Evolutionary conservation across 2,797 vertebrate species (phyloP), one percentile per base, ranked within the genome.

Genomic region (Onychomys leucogaster): DNA sequence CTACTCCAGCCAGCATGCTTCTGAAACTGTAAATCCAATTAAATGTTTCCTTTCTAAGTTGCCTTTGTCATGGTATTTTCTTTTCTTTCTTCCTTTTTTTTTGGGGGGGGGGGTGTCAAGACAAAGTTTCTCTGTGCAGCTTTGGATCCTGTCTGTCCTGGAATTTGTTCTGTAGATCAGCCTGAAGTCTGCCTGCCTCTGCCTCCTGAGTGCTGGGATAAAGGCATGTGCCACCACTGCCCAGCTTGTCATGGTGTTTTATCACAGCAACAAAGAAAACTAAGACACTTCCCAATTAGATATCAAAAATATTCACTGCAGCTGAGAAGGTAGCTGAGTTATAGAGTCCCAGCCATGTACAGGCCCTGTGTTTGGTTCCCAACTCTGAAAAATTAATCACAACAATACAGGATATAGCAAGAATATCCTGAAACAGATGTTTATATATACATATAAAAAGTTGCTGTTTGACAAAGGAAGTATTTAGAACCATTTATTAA

Each of bases 401-500:
- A 7, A 85, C 11, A 49, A 65, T 85, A 67, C 11, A 29, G 83
- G 59, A 27, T 46, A 32, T 61, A 73, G n/a, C 43, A 85, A 86
- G 29, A 78, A 69, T 34, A 90, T 83, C 29, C 37, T 82, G 46
- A 55, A 77, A 78, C 25, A 81, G 37, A 73, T 34, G 43, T 43
- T 46, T 67, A 41, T 21, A 63, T 52, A 41, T 37, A 29, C 46
- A 77, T 77, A 52, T 49, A 73, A 93, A 55, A 83, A 83, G 32
- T 37, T 90, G 69, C 43, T 46, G 1, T 77, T 67, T 8, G 49
- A 76, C 82, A 88, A 92, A 81, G 32, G 59, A 43, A 25, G 41
- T 55, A 61, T 65, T 82, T 95, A 94, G 65, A 67, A 93, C n/a
- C 29, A 92, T 67, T 49, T 49, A 85, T 34, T 41, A 32, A 82